A percentile compares a stretch with the other conserved stretches of the same genome.
phyloP scores from a whole-genome alignment of 2,113 vertebrate genomes.

The Antechinus stuartii region DNA sequence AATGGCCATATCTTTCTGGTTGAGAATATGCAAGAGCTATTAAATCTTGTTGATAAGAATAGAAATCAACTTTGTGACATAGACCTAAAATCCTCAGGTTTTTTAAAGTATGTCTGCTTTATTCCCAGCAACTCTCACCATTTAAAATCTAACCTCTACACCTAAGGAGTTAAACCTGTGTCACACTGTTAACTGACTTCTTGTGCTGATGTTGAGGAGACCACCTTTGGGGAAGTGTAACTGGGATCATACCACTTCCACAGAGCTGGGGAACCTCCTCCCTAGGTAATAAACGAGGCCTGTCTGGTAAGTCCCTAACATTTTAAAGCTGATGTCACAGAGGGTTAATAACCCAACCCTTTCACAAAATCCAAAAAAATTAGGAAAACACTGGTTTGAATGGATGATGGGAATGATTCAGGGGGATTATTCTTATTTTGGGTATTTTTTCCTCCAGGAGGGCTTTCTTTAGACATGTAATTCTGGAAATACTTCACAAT shows the following conservation, averaged over 20 bases:
- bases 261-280: background rate
- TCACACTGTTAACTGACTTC: background rate
- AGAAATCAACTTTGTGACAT: background rate
- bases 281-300: background rate
- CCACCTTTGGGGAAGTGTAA: background rate
- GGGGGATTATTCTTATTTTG: background rate
- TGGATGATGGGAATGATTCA: background rate
- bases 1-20: background rate
- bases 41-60: background rate
- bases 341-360: background rate
- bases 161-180: background rate
- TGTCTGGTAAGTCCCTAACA: background rate
- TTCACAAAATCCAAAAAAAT: background rate
- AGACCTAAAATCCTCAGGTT: background rate
- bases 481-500: background rate
- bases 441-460: background rate
- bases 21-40: background rate
- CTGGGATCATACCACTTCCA: background rate
- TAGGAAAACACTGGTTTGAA: background rate
- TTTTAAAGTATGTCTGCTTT: background rate
- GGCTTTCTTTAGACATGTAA: background rate
- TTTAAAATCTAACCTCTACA: background rate
- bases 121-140: background rate
- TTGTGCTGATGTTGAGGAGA: background rate
- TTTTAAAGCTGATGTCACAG: background rate